Evolutionary conservation across 2,888 invertebrate genomes (phyloP).

Genomic region (Clusia tigrina): DNA sequence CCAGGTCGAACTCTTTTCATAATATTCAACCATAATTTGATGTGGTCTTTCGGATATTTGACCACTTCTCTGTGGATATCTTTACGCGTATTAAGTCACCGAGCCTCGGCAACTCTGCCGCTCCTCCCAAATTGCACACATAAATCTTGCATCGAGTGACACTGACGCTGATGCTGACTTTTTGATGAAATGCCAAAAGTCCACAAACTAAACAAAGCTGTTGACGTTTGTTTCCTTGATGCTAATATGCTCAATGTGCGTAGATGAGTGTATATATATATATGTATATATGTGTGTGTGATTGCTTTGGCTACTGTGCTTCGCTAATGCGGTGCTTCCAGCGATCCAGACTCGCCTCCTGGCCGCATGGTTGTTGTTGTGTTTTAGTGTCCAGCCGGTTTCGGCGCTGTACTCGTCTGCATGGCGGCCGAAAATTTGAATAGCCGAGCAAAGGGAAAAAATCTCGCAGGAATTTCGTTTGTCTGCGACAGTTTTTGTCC

Average conservation of each 20-base stretch:
- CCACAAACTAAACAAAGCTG: not conserved
- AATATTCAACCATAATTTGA: too few relatives aligned
- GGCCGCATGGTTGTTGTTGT: conserved; percentile 38
- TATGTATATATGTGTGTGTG: too few relatives aligned
- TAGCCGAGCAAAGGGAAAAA: conserved; percentile 37
- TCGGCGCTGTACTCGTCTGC: conserved; percentile 49
- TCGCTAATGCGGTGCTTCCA: conserved; percentile 20
- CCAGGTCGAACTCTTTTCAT: too few relatives aligned
- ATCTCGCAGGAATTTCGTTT: conserved; percentile 44
- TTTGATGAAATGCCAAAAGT: conserved; percentile 48
- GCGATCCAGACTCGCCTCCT: not conserved
- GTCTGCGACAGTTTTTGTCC: conserved; percentile 51
- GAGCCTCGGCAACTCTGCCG: conserved; percentile 36
- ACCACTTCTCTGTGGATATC: too few relatives aligned
- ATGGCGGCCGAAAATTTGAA: conserved; percentile 56
- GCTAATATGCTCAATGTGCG: conserved; percentile 40
- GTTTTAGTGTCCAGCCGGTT: conserved; percentile 36
- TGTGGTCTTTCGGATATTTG: too few relatives aligned
- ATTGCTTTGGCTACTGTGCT: conserved; percentile 4
- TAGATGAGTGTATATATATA: too few relatives aligned
- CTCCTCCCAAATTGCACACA: conserved; percentile 9
- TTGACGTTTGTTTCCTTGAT: conserved; percentile 29
- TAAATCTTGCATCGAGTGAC: not conserved
- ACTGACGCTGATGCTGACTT: not conserved
- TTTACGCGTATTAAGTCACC: not conserved